Evolutionary conservation across 2,888 invertebrate species (phyloP), one percentile per base, ranked within the genome.

Genomic region (Hedychridium roseum): DNA sequence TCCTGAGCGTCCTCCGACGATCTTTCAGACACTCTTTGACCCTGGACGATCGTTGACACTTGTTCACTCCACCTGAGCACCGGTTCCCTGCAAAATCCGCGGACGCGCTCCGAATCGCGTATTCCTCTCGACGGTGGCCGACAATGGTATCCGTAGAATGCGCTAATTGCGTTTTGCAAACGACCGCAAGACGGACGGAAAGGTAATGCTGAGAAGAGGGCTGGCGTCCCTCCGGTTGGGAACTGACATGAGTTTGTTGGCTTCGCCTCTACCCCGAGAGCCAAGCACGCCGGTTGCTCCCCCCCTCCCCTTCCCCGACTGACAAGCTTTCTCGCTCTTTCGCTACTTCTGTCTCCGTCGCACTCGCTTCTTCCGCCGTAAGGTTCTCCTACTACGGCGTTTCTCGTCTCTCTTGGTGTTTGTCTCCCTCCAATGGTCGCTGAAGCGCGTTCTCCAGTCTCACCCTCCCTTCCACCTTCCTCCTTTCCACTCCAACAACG

Each of bases 211-310:
- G n/a, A n/a, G 69, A 65, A 54, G 57, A 65, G 59, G 60, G 57
- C 68, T 60, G 66, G 66, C 70, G 71, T 69, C 69, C 65, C 58
- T 72, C 71, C 70, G 57, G 64, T 66, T 68, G 64, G 64, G 60
- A 55, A 76, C 76, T 77, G 62, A 64, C 62, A 70, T 60, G 75
- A 74, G 76, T 78, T 76, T 74, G 77, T 75, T 76, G 77, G 78
- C 77, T 78, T 77, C 73, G 70, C 64, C 45, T 68, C 65, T 65
- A 63, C 68, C 68, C 64, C 61, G 60, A 49, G 49, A 58, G 55
- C 59, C 66, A 51, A 54, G 55, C 53, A 43, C 53, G 57, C 61
- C 69, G 66, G 66, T 37, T 62, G 53, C 51, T 37, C 43, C 43
- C 40, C 37, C 32, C 35, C 48, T 37, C 42, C 31, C 35, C 27